Percentiles rank a stretch among this genome's conserved stretches.
Conservation (phyloP, 2,113 vertebrate genomes). For the Oncorhynchus gorbuscha region DNA sequence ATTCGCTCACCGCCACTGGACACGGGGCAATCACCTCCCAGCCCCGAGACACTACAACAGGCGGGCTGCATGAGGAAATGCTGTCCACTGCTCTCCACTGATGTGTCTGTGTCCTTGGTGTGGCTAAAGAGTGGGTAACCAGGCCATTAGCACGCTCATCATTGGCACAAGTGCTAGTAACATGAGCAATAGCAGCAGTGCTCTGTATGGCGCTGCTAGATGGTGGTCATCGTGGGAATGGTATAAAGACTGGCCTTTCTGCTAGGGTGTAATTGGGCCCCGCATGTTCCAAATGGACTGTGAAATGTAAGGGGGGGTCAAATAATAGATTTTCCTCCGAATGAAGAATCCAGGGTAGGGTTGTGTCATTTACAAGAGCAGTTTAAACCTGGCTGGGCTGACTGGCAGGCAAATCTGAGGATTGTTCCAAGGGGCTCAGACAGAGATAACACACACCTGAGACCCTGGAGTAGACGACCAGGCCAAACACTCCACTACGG, state of each 20-base stretch:
- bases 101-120: constrained; percentile 63
- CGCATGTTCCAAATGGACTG: constrained; percentile 77
- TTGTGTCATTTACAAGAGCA: constrained; percentile 74
- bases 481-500: constrained; percentile 38
- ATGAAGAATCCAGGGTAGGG: constrained; percentile 71
- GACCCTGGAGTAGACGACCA: constrained; percentile 67
- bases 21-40: constrained; percentile 53
- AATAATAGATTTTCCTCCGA: constrained; percentile 76
- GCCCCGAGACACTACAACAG: constrained; percentile 25
- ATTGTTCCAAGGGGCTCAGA: constrained; percentile 67
- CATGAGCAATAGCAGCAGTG: constrained; percentile 56
- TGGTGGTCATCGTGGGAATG: constrained; percentile 70
- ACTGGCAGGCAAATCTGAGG: constrained; percentile 68
- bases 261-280: constrained; percentile 73
- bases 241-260: constrained; percentile 72
- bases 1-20: constrained; percentile 56
- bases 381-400: constrained; percentile 55
- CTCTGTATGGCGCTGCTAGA: constrained; percentile 58
- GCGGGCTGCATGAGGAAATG: constrained; percentile 58
- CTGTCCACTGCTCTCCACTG: constrained; percentile 5
- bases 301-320: constrained; percentile 72
- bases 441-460: constrained; percentile 74
- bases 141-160: constrained; percentile 66
- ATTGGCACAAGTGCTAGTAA: constrained; percentile 64
- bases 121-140: constrained; percentile 67